Conservation (phyloP, 2,888 invertebrate species). For the Petrophora chlorosata region DNA sequence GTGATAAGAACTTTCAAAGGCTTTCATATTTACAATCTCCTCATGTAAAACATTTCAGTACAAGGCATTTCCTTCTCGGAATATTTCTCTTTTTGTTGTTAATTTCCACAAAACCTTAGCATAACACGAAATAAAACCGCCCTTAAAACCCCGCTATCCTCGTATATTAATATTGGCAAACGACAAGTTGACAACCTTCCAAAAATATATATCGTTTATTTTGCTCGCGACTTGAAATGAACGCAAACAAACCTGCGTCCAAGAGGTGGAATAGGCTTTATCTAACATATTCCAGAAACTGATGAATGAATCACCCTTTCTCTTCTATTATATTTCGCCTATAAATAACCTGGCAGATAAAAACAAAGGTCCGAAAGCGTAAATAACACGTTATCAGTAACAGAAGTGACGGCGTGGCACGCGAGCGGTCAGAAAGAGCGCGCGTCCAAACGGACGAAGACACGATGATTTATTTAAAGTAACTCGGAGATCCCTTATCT, state of each 20-base stretch:
- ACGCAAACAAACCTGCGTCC: constrained; percentile 44
- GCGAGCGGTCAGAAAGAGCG: constrained; percentile 38
- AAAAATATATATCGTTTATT: constrained; percentile 52
- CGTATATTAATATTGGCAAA: constrained; percentile 55
- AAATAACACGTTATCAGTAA: constrained; percentile 63
- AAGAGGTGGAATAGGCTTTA: constrained; percentile 41
- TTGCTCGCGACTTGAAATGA: constrained; percentile 42
- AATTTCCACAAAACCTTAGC: constrained; percentile 40
- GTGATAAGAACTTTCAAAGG: constrained; percentile 9
- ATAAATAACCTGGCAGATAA: constrained; percentile 51
- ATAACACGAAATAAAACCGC: constrained; percentile 43
- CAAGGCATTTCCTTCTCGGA: neutral
- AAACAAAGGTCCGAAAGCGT: constrained; percentile 57
- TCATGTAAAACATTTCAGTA: constrained; percentile 8
- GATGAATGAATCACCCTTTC: constrained; percentile 47
- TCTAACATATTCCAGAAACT: constrained; percentile 43
- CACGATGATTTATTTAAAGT: constrained; percentile 77
- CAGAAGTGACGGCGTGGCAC: constrained; percentile 40
- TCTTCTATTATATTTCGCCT: constrained; percentile 45
- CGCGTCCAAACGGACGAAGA: constrained; percentile 45
- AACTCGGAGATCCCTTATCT: constrained; percentile 77
- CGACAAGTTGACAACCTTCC: constrained; percentile 61
- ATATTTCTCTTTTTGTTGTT: constrained; percentile 24
- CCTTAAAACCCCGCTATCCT: constrained; percentile 43
- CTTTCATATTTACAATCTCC: constrained; percentile 1